A percentile compares a stretch with the other conserved stretches of the same genome.
Conservation (phyloP, 2,888 invertebrate genomes). For the Drosophila cyrtoloma region DNA sequence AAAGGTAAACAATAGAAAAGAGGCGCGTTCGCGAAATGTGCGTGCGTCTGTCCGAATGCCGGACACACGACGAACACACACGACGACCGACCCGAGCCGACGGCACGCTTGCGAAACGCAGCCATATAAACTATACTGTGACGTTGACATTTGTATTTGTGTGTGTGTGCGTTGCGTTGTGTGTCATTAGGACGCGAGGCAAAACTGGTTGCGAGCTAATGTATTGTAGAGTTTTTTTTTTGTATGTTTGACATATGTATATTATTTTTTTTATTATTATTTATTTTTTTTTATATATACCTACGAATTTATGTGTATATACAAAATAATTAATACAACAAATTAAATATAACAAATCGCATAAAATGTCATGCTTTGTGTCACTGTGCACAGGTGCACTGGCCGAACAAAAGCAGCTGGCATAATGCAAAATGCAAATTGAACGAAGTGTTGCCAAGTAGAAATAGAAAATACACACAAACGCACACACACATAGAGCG, state of each 20-base stretch:
- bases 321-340: background rate
- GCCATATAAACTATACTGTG: slow-evolving; percentile 21
- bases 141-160: slow-evolving; percentile 33
- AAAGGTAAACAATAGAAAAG: slow-evolving; percentile 61
- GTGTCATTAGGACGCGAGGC: slow-evolving; percentile 54
- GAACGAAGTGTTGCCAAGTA: slow-evolving; percentile 55
- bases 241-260: background rate
- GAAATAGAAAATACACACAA: background rate
- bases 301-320: background rate
- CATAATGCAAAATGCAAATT: slow-evolving; percentile 61
- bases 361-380: background rate
- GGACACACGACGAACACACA: slow-evolving; percentile 18
- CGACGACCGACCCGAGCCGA: slow-evolving; percentile 15
- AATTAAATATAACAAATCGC: background rate
- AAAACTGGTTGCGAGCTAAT: slow-evolving; percentile 46
- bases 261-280: background rate
- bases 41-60: slow-evolving; percentile 34
- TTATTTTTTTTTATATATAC: background rate
- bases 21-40: slow-evolving; percentile 51
- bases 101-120: slow-evolving; percentile 37
- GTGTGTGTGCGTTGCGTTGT: slow-evolving; percentile 27
- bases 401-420: slow-evolving; percentile 13
- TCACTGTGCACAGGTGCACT: slow-evolving; percentile 31
- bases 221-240: slow-evolving; percentile 16
- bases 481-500: slow-evolving; percentile 6